phyloP scores from a whole-genome alignment of 2,797 vertebrate species.

The Sphaeramia orbicularis region DNA sequence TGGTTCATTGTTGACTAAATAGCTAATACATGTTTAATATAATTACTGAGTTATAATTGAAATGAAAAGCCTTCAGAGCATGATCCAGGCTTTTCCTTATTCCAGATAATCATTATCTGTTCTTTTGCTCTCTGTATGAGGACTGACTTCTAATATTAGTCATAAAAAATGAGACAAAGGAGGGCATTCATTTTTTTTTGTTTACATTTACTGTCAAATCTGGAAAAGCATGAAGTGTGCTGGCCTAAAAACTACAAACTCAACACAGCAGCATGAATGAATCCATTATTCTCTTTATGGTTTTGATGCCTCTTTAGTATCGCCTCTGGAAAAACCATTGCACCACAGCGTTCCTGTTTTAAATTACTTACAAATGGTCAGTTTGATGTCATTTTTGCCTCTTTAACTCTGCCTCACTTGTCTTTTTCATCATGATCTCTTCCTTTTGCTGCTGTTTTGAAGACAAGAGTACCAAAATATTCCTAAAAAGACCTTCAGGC shows the following conservation, averaged over 20 bases:
- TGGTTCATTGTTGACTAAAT: too few species aligned
- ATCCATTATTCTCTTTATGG: background rate
- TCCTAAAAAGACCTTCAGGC: background rate
- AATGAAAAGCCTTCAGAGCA: background rate
- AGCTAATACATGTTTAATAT: too few species aligned
- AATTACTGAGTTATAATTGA: background rate
- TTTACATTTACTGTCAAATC: background rate
- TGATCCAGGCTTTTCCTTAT: background rate
- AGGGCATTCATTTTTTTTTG: background rate
- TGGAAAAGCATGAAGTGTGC: background rate
- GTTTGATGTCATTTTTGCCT: conserved; percentile 8
- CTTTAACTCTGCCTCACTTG: background rate
- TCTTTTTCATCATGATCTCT: background rate
- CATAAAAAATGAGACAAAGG: background rate
- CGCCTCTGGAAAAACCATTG: background rate
- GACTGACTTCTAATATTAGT: background rate
- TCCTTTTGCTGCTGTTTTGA: conserved; percentile 13
- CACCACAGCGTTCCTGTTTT: background rate
- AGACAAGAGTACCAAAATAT: background rate
- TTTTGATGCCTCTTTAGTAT: background rate
- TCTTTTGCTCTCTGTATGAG: too few species aligned
- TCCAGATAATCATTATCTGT: background rate
- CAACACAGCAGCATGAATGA: background rate
- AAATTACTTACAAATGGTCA: background rate
- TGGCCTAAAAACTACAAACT: background rate